Evolutionary conservation across 1,140 invertebrate species (phyloP).

Genomic region (Musca domestica): DNA sequence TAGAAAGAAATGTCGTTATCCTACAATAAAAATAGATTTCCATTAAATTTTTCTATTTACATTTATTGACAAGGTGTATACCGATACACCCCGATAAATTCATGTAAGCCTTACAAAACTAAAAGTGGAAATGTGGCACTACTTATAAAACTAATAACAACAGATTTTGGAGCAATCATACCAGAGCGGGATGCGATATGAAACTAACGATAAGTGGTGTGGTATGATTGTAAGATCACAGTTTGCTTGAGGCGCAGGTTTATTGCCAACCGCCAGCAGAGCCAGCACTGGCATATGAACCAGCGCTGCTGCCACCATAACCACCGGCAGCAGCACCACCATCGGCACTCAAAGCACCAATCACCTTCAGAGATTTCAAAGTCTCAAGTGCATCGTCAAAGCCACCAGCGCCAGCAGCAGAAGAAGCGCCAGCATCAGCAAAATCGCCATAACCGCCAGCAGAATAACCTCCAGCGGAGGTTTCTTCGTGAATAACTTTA

Average conservation of each 20-base stretch:
- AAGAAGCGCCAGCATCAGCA: conserved; percentile 5
- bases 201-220: too few relatives aligned
- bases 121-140: neutral
- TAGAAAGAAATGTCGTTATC: too few relatives aligned
- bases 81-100: neutral
- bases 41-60: neutral
- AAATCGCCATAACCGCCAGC: conserved; percentile 14
- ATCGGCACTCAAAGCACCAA: conserved; percentile 9
- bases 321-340: conserved; percentile 3
- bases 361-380: conserved; percentile 21
- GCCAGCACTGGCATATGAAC: neutral
- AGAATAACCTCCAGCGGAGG: conserved; percentile 1
- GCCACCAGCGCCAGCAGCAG: neutral
- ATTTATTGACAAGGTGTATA: neutral
- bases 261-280: conserved; percentile 13
- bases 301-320: neutral
- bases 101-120: conserved; percentile 17
- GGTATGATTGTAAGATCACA: neutral
- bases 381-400: conserved; percentile 21
- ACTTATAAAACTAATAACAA: conserved; percentile 21
- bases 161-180: conserved; percentile 10
- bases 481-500: conserved; percentile 44
- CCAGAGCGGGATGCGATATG: neutral
- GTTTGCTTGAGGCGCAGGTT: neutral
- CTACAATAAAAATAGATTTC: too few relatives aligned